Conservation (phyloP, 2,113 vertebrate species). For the Malaclemys terrapin region DNA sequence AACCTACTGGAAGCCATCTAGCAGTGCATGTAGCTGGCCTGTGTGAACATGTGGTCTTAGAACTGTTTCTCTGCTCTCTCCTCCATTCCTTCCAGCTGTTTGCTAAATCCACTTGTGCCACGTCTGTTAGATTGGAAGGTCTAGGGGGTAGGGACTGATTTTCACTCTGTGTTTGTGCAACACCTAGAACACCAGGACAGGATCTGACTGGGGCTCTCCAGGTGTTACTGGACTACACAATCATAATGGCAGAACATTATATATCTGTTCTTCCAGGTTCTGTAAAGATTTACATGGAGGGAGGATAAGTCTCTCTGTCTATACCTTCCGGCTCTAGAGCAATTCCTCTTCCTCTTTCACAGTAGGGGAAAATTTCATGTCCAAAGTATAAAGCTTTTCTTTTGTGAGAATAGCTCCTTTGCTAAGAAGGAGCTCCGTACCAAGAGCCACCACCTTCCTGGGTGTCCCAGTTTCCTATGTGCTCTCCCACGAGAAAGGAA, state of each 20-base stretch:
- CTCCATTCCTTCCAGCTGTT: neutral
- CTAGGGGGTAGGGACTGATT: neutral
- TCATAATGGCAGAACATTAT: fast-evolving
- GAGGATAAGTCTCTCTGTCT: neutral
- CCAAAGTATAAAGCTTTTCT: neutral
- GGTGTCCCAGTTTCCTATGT: neutral
- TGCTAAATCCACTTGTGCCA: conserved; percentile 26
- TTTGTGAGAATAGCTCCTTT: neutral
- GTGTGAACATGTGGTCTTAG: no score
- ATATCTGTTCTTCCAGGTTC: no score
- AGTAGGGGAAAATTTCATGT: no score
- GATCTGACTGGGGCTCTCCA: neutral
- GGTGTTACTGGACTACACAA: fast-evolving
- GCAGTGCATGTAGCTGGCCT: neutral
- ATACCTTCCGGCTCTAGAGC: neutral
- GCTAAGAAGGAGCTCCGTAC: neutral
- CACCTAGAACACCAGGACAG: no score
- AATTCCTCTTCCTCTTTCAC: neutral
- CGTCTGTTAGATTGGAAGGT: neutral
- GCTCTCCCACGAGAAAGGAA: neutral
- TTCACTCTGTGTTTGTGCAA: no score
- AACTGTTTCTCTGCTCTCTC: neutral
- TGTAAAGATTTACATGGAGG: no score
- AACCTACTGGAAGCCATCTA: fast-evolving
- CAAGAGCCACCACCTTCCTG: neutral